Evolutionary conservation across 2,888 invertebrate genomes (phyloP), one percentile per base, ranked within the genome.

Genomic region (Choristoneura rosaceana): DNA sequence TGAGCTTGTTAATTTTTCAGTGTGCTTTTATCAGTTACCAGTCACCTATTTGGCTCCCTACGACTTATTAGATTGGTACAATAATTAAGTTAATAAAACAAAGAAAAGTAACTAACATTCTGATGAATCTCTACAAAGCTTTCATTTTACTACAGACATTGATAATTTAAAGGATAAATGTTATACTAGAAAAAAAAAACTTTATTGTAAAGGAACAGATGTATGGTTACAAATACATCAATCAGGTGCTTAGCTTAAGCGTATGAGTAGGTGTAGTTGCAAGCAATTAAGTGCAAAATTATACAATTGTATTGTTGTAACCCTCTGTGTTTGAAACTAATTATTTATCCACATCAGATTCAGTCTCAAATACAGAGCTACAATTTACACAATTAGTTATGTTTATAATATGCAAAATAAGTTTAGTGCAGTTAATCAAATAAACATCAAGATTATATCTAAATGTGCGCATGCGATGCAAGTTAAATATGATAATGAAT

Each of bases 221-320:
- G 80, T 78, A 71, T 74, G 76, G 55, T 55, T 55, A 78, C 83
- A 79, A 78, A 78, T 73, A 69, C 70, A 74, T 76, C 76, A 73
- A 74, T 76, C 76, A 73, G 71, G 85, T 88, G 89, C 85, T 85
- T 86, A 78, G 87, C 87, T 83, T 74, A 93, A 91, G 93, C 91
- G 78, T 83, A 84, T 84, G 79, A 83, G 85, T 84, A 78, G 82
- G 89, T 90, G 89, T 87, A 86, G 80, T 85, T 83, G 89, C 92
- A 93, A 91, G 93, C 93, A 83, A 89, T 38, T 93, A 92, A 92
- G 93, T 93, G 91, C 87, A 71, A 64, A 45, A 64, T 47, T 85
- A 79, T 81, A 25, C 25, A 79, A 80, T 78, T 80, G 78, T 75
- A 75, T 78, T 80, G 78, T 78, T 80, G 78, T 76, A 75, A 81